phyloP scores from a whole-genome alignment of 2,113 vertebrate genomes.

The Fregetta grallaria region DNA sequence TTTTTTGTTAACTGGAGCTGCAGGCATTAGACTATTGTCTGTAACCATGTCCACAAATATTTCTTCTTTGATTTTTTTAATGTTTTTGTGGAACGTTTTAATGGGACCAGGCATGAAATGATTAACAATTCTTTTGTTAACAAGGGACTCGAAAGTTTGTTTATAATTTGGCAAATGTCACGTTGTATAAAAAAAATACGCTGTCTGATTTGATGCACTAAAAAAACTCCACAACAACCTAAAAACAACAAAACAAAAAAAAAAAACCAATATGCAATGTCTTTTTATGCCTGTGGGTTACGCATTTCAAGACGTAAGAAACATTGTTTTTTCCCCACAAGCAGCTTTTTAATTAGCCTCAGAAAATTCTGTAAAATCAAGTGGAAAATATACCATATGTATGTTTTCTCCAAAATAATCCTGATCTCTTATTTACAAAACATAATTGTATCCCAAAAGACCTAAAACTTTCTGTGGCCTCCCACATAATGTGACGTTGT shows the following conservation, averaged over 20 bases:
- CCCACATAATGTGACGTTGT: background rate
- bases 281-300: background rate
- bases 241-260: background rate
- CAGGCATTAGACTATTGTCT: background rate
- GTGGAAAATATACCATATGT: background rate
- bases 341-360: background rate
- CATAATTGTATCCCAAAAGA: background rate
- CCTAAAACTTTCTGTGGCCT: background rate
- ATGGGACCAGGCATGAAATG: background rate
- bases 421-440: background rate
- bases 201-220: background rate
- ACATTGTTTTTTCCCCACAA: background rate
- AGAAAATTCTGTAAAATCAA: background rate
- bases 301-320: background rate
- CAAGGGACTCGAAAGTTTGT: background rate
- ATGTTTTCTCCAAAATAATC: background rate
- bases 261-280: rapidly evolving
- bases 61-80: background rate
- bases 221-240: background rate
- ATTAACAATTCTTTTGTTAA: background rate
- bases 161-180: background rate
- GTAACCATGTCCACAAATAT: background rate
- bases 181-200: background rate
- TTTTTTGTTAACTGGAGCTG: background rate
- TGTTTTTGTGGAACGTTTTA: background rate